phyloP scores from a whole-genome alignment of 2,888 invertebrate species.

The Drosophila melanosoma region DNA sequence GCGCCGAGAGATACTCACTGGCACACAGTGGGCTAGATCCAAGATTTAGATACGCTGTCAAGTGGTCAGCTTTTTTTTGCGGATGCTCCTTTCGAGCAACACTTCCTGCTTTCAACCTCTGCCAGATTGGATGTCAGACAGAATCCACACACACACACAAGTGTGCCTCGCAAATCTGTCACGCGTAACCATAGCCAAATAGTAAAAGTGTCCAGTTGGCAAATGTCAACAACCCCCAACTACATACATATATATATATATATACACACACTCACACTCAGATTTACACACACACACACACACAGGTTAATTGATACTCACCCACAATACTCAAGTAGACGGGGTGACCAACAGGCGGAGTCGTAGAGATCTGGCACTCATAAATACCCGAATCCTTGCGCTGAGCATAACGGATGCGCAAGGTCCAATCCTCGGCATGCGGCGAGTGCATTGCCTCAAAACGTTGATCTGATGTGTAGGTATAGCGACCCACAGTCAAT shows the following conservation, averaged over 20 bases:
- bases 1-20: neutral
- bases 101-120: slow-evolving; percentile 11
- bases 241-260: neutral
- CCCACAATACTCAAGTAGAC: slow-evolving; percentile 93
- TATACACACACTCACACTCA: neutral
- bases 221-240: neutral
- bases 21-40: neutral
- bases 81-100: slow-evolving; percentile 5
- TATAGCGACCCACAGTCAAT: slow-evolving; percentile 90
- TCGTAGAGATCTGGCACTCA: slow-evolving; percentile 96
- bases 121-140: slow-evolving; percentile 9
- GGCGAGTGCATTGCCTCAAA: slow-evolving; percentile 94
- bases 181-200: slow-evolving; percentile 4
- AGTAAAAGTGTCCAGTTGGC: neutral
- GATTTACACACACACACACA: no score
- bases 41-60: slow-evolving; percentile 17
- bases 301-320: slow-evolving; percentile 85
- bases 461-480: slow-evolving; percentile 93
- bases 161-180: slow-evolving; percentile 5
- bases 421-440: slow-evolving; percentile 94
- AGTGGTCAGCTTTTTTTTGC: slow-evolving; percentile 3
- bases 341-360: slow-evolving; percentile 93
- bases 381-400: slow-evolving; percentile 91
- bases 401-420: slow-evolving; percentile 91
- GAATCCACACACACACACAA: neutral